Evolutionary conservation across 2,888 invertebrate species (phyloP), one percentile per base, ranked within the genome.

Genomic region (Phasia obesa): DNA sequence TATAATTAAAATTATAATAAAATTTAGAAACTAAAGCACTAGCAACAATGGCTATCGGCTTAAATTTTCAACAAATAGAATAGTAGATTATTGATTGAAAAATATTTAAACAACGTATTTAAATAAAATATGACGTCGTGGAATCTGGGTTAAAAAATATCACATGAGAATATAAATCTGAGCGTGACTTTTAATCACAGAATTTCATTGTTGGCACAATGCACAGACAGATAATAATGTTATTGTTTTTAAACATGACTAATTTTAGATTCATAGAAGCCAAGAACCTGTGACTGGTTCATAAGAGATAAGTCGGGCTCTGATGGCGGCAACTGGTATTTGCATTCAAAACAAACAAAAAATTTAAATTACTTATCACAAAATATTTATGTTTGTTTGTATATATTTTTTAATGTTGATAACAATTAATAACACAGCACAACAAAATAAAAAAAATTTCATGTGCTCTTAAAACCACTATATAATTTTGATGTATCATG

Each of bases 141-240:
- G 11, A 53, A 53, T 42, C 53, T 42, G 49, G 49, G 42, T 51
- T 73, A 51, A 70, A 62, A 59, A 42, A 57, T 21, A 74, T 78
- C 74, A 77, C 64, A 78, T 82, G 77, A 74, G 69, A 64, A 57
- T 47, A 15, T 25, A 15, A 19, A 21, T n/a, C 31, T 65, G 65
- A 71, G 60, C 62, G n/a, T 65, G 69, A 42, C 64, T 65, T 57
- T 21, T 74, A 11, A 59, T 44, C 44, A 57, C 15, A 23, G 19
- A 35, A 42, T 35, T 71, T 15, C 47, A 49, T 49, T 59, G 47
- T n/a, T 42, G 27, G 21, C 21, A 15, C 21, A 74, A 51, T 51
- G 42, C 23, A 15, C 38, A 59, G 21, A 19, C 35, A 27, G 73
- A 73, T 62, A 73, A 64, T 42, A 53, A 49, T 71, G 19, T 70